Evolutionary conservation across 2,797 vertebrate genomes (phyloP).

Genomic region (Cynodonichthys magdalenae): DNA sequence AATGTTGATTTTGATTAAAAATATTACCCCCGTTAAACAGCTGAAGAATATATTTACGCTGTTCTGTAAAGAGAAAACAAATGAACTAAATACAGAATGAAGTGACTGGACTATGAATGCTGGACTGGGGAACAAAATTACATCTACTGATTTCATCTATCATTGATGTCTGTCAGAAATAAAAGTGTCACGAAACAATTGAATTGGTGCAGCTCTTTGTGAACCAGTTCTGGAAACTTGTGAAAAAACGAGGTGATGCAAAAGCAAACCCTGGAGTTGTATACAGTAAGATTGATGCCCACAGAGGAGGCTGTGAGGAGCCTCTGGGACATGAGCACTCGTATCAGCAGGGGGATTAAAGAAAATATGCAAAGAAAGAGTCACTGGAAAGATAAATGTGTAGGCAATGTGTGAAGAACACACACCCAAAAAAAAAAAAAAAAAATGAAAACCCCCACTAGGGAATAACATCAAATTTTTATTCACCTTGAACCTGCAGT

Average conservation of each 20-base stretch:
- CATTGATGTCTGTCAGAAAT: constrained; percentile 21
- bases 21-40: constrained; percentile 44
- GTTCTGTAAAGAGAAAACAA: background rate
- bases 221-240: constrained; percentile 66
- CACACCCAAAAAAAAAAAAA: constrained; percentile 67
- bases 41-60: constrained; percentile 33
- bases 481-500: constrained; percentile 82
- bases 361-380: constrained; percentile 80
- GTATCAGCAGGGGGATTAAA: constrained; percentile 82
- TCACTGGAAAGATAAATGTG: constrained; percentile 83
- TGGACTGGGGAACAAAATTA: background rate
- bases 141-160: background rate
- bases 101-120: background rate
- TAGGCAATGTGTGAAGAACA: constrained; percentile 76
- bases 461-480: constrained; percentile 81
- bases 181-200: constrained; percentile 19
- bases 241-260: constrained; percentile 51
- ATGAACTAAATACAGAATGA: background rate
- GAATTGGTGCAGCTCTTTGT: constrained; percentile 42
- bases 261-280: constrained; percentile 65
- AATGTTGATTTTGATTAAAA: constrained; percentile 29
- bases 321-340: constrained; percentile 75
- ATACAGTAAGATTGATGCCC: constrained; percentile 75
- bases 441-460: constrained; percentile 73
- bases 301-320: constrained; percentile 72